Base-by-base conservation (phyloP, 2,797 vertebrate genomes). In the Phataginus tetradactyla region DNA sequence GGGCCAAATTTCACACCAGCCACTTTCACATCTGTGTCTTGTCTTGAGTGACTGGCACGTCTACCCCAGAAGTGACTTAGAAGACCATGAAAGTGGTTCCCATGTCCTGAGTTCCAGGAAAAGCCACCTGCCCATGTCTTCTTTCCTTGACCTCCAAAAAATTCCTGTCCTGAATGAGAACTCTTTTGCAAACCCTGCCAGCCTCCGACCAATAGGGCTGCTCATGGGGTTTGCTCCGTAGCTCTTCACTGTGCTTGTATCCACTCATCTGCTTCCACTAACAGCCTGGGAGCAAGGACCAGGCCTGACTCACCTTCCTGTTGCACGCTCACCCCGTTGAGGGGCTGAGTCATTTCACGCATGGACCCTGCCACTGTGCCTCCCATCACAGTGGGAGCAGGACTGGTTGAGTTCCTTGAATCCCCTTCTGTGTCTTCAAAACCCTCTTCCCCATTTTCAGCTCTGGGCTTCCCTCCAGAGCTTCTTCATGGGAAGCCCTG, bases 401-500 rank as follows among this genome's bases (percentile, higher is more conserved):
- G 18, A 13, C 13, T 12, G 2, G 39, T 2, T 27, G 49, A 32
- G 29, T 55, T 61, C 57, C 80, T 83, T 5, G 2, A 34, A 29
- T 69, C 75, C 66, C 27, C 64, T 71, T 27, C 77, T 42, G 39
- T 49, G 69, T 85, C 88, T 92, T 64, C 27, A 8, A 72, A 87
- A 49, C 2, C 23, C 49, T 29, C 17, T 64, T 72, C 25, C 37
- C 32, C 59, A 12, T 78, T 68, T 61, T 32, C 68, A 55, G 9
- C 6, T 42, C 63, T n/a, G 45, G n/a, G 42, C 45, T 49, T 90
- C 63, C 87, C 51, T 83, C 85, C 49, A 59, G 55, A 69, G 42
- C 10, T 37, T 77, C 23, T 84, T 55, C 12, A 14, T 80, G 75
- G 86, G 85, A 57, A 79, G 34, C 27, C 34, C 61, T 39, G 45